Evolutionary conservation across 1,140 invertebrate genomes (phyloP).

Genomic region (Geopemphigus sp.): DNA sequence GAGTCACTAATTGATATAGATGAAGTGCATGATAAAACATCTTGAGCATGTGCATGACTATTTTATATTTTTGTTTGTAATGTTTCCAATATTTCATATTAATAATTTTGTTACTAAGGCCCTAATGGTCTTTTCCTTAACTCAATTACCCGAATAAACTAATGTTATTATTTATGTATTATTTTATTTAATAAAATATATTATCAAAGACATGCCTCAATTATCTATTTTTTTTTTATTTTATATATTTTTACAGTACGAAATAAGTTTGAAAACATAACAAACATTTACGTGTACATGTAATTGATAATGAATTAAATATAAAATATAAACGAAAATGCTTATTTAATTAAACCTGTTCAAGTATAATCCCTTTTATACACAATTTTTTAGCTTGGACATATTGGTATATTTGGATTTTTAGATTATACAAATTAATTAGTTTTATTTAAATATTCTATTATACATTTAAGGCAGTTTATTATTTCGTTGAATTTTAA

Average conservation of each 20-base stretch:
- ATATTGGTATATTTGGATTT: no score
- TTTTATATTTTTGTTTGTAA: conserved; percentile 6
- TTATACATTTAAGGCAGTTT: no score
- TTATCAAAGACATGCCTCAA: conserved; percentile 1
- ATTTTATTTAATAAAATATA: conserved; percentile 30
- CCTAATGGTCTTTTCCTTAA: not conserved
- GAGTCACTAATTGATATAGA: not conserved
- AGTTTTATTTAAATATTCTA: no score
- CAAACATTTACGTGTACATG: not conserved
- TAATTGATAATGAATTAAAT: not conserved
- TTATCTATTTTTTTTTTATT: not conserved
- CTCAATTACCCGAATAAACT: not conserved
- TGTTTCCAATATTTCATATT: conserved; percentile 15
- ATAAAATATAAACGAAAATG: no score
- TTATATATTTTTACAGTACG: not conserved
- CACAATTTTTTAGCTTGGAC: no score
- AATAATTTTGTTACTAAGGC: not conserved
- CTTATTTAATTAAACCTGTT: no score
- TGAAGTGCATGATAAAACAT: conserved; percentile 14
- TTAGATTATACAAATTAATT: no score
- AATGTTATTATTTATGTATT: conserved; percentile 24
- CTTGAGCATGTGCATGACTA: conserved; percentile 37
- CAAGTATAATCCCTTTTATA: no score
- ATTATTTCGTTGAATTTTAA: no score
- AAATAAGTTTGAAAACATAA: not conserved